These are phyloP conservation scores for Xyliphius kryptos DNA, from an alignment of 2,113 vertebrate species.

Conservation along the genomic window DNA sequence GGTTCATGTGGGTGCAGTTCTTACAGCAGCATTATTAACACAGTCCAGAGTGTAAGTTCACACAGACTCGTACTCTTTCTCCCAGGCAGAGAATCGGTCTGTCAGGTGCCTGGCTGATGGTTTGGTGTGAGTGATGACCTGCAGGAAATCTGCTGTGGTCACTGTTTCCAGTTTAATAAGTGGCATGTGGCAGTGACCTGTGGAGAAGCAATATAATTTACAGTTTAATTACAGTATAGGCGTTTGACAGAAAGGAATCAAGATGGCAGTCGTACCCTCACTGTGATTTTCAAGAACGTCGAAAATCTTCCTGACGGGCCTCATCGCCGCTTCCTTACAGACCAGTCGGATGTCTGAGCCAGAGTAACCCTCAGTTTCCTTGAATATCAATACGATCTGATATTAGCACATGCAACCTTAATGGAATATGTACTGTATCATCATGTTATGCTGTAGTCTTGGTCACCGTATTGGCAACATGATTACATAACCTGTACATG, in stretches of 20 bases:
- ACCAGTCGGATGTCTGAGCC: slow-evolving; percentile 88
- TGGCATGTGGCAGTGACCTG: slow-evolving; percentile 58
- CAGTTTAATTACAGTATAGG: no score
- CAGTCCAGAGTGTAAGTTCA: slow-evolving; percentile 49
- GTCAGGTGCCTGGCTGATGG: slow-evolving; percentile 78
- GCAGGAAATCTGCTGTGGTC: slow-evolving; percentile 78
- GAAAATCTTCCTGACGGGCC: slow-evolving; percentile 88
- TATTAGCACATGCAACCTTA: no score
- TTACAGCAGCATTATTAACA: no score
- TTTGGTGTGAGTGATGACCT: slow-evolving; percentile 85
- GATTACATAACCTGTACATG: no score
- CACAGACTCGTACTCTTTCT: slow-evolving; percentile 83
- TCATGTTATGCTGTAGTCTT: no score
- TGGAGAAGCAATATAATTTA: no score
- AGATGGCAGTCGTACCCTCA: slow-evolving; percentile 61
- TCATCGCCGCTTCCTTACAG: slow-evolving; percentile 96
- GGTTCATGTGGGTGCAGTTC: no score
- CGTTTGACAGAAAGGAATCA: no score
- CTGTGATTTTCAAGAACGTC: slow-evolving; percentile 75
- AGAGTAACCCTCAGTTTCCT: slow-evolving; percentile 87
- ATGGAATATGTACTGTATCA: no score
- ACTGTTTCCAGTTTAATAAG: slow-evolving; percentile 75
- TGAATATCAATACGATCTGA: slow-evolving; percentile 19
- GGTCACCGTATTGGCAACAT: no score
- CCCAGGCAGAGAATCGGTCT: slow-evolving; percentile 80